phyloP scores from a whole-genome alignment of 23 tunicate genomes.

The Oikopleura dioica region DNA sequence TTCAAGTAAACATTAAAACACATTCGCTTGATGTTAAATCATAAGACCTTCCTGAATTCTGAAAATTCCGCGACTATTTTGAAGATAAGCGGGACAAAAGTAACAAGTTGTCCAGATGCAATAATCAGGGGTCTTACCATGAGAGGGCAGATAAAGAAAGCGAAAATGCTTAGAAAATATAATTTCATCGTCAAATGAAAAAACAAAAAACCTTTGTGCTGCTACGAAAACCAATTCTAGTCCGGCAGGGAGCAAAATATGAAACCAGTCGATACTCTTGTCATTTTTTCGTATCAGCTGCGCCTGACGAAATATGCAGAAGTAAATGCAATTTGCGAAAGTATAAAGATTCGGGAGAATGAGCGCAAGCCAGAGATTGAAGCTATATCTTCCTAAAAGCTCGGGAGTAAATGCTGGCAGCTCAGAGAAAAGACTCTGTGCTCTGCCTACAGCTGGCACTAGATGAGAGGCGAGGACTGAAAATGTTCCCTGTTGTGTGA shows the following conservation, averaged over 20 bases:
- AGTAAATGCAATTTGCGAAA: background rate
- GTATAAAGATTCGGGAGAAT: background rate
- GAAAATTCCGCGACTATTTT: background rate
- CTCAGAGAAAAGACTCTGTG: background rate
- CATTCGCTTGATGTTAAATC: too few relatives aligned
- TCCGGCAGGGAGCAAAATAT: background rate
- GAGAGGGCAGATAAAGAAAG: background rate
- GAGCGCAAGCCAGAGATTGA: background rate
- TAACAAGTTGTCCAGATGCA: background rate
- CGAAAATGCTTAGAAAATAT: too few relatives aligned
- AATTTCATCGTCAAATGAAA: too few relatives aligned
- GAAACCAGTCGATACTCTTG: background rate
- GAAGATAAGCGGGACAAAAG: background rate
- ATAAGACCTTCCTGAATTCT: too few relatives aligned
- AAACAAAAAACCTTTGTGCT: background rate
- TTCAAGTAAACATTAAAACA: too few relatives aligned
- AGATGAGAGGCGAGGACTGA: background rate
- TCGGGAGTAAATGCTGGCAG: background rate
- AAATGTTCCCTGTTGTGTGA: background rate
- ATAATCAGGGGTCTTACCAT: background rate
- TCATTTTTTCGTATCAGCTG: background rate
- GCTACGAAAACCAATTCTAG: background rate
- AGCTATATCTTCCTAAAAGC: background rate
- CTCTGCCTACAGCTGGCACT: background rate
- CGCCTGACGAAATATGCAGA: background rate